These are phyloP conservation scores for Danio kyathit DNA, from an alignment of 2,797 vertebrate genomes.

Conservation along the genomic window DNA sequence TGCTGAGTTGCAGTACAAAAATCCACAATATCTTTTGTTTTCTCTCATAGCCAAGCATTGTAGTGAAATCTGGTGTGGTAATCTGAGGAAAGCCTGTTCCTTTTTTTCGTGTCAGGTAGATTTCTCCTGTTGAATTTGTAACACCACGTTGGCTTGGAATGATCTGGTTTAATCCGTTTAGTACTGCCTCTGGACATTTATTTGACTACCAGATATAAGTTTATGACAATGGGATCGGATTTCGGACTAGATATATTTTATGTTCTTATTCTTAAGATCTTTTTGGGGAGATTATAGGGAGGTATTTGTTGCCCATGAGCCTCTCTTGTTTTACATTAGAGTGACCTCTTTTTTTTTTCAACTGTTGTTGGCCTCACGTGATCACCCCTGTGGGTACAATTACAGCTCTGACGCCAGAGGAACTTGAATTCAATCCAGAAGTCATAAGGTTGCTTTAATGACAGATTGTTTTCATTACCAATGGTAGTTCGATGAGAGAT, in stretches of 20 bases:
- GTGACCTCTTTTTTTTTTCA: background rate
- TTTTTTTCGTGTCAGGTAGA: constrained; percentile 35
- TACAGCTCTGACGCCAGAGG: constrained; percentile 5
- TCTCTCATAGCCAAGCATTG: constrained; percentile 11
- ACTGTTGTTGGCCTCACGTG: background rate
- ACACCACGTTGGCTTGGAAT: constrained; percentile 8
- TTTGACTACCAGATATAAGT: background rate
- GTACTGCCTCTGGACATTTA: background rate
- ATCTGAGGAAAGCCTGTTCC: constrained; percentile 48
- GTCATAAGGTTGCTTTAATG: constrained; percentile 1
- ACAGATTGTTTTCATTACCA: constrained; percentile 11
- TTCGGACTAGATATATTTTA: background rate
- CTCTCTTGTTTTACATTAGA: background rate
- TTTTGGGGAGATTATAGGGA: background rate
- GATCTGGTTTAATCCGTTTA: background rate
- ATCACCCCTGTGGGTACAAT: background rate
- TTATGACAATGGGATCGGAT: background rate
- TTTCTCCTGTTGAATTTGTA: constrained; percentile 17
- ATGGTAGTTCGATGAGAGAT: background rate
- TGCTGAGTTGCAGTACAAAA: constrained; percentile 14
- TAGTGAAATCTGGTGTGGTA: constrained; percentile 48
- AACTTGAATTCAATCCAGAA: constrained; percentile 17
- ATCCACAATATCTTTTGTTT: constrained; percentile 18
- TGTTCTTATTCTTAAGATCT: background rate
- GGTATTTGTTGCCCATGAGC: background rate